Percentiles rank a stretch among this genome's conserved stretches.
Conservation (phyloP, 2,888 invertebrate species). For the Odontothrips loti region DNA sequence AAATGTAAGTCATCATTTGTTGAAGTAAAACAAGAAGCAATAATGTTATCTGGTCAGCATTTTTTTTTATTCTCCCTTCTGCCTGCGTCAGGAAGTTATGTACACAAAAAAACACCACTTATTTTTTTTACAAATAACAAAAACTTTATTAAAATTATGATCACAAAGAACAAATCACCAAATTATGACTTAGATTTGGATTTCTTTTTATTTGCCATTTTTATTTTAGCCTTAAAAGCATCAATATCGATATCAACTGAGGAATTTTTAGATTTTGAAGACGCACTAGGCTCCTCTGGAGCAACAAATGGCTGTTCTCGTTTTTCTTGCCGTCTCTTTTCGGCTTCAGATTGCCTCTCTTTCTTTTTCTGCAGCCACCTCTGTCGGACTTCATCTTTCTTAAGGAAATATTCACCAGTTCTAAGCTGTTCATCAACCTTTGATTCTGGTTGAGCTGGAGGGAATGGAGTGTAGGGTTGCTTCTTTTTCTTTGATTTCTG, state of each 20-base stretch:
- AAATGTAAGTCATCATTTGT: constrained; percentile 16
- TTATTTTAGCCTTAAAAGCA: constrained; percentile 70
- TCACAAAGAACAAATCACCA: not conserved
- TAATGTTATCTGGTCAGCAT: not conserved
- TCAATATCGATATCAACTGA: constrained; percentile 60
- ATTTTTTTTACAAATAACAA: not conserved
- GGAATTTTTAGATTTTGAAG: constrained; percentile 39
- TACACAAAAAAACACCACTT: not conserved
- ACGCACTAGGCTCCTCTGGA: constrained; percentile 58
- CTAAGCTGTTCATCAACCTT: constrained; percentile 89
- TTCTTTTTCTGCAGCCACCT: constrained; percentile 69
- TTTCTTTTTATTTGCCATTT: constrained; percentile 51
- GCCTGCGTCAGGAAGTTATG: not conserved
- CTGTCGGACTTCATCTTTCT: constrained; percentile 70
- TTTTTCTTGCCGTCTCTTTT: constrained; percentile 68
- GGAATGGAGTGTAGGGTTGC: constrained; percentile 95
- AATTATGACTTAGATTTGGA: not conserved
- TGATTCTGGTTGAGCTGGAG: constrained; percentile 87
- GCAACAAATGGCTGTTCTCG: constrained; percentile 78
- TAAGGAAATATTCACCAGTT: constrained; percentile 95
- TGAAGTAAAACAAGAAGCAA: constrained; percentile 16
- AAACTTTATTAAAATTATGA: not conserved
- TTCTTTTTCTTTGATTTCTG: constrained; percentile 84
- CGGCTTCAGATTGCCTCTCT: constrained; percentile 70
- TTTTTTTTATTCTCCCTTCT: not conserved